Evolutionary conservation across 2,888 invertebrate genomes (phyloP), one percentile per base, ranked within the genome.

Genomic region (Sphinx pinastri): DNA sequence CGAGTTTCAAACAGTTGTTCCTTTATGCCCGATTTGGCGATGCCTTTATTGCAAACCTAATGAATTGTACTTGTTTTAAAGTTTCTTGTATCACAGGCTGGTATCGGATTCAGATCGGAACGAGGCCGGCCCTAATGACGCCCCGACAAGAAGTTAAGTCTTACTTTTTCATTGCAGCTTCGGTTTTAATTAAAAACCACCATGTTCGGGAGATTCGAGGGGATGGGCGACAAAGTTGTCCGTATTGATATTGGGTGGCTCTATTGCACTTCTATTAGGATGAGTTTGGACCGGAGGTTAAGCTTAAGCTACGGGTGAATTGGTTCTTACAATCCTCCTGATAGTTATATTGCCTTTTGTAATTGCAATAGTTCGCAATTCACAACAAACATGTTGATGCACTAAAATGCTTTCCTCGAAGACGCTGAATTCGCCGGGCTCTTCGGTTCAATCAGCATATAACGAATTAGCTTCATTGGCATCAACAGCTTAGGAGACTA

Each of bases 101-200:
- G 82, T 83, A 85, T 86, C 83, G 83, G 82, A 84, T 84, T 85
- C 83, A 77, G 81, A 87, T 86, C 79, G 82, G 78, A 85, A 79
- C 72, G 81, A 81, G 79, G 77, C 76, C 72, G 76, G 68, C 25
- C n/a, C 79, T 89, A 90, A 89, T 89, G 89, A 88, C 83, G 82
- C 78, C 16, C 38, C 63, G 63, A 49, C 60, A 47, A 57, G 47
- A 63, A 58, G n/a, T 59, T 49, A 59, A 51, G 68, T 59, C 68
- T 58, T 58, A 83, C 81, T 85, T 85, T 88, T 88, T 87, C 84
- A 84, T 25, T 68, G 49, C 31, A 81, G 83, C 79, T 84, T 81
- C 82, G 81, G 82, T 84, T 90, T 89, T 89, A 90, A 90, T 90
- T 90, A 91, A 88, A 85, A 88, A 84, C 85, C 84, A 81, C 83